These are phyloP conservation scores for Odontophorus gujanensis DNA, from an alignment of 2,113 vertebrate genomes.

Conservation along the genomic window DNA sequence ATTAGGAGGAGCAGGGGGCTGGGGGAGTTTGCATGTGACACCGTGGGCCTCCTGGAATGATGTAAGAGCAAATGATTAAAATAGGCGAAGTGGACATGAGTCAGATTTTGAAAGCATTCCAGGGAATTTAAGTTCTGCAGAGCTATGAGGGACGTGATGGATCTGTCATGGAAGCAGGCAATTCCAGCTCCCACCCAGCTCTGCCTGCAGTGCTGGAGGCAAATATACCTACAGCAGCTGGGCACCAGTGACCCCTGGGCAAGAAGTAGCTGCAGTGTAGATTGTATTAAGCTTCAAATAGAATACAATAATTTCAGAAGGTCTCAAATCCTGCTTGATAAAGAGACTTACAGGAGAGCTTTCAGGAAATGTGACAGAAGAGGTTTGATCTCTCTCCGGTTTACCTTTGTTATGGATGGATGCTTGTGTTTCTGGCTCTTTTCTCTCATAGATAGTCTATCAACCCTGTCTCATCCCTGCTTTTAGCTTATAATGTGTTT, in stretches of 20 bases:
- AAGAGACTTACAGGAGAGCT: neutral
- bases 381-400: neutral
- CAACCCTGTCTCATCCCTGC: neutral
- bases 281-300: neutral
- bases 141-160: slow-evolving; percentile 55
- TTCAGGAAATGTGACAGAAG: neutral
- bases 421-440: neutral
- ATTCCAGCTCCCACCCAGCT: neutral
- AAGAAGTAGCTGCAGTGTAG: neutral
- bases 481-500: neutral
- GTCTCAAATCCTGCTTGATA: neutral
- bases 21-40: slow-evolving; percentile 51
- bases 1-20: neutral
- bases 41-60: slow-evolving; percentile 66
- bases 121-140: slow-evolving; percentile 58
- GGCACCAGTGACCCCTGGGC: neutral
- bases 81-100: slow-evolving; percentile 73
- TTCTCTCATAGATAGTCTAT: neutral
- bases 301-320: neutral
- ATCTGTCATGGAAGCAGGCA: slow-evolving; percentile 34
- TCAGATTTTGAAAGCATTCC: slow-evolving; percentile 74
- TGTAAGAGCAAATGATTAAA: slow-evolving; percentile 74
- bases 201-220: neutral
- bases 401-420: neutral
- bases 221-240: rapidly evolving